Evolutionary conservation across 2,888 invertebrate species (phyloP).

Genomic region (Macropis europaea): DNA sequence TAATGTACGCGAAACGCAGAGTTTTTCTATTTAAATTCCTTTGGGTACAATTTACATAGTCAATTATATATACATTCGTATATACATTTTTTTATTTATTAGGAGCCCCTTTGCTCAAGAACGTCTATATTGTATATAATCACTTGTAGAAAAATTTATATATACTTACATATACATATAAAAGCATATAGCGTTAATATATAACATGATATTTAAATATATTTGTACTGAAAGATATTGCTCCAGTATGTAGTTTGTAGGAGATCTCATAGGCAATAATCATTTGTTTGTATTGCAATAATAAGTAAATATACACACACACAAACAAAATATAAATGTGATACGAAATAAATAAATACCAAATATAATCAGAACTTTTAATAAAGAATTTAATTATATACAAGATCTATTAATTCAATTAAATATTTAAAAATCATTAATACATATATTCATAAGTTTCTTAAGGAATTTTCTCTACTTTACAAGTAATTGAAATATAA

Average conservation of each 20-base stretch:
- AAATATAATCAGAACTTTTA: conserved; percentile 48
- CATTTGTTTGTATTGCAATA: conserved; percentile 59
- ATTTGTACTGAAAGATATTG: conserved; percentile 65
- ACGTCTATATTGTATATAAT: conserved; percentile 66
- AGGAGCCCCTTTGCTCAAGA: conserved; percentile 66
- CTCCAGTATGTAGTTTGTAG: conserved; percentile 55
- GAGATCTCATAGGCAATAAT: conserved; percentile 64
- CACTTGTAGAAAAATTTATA: conserved; percentile 61
- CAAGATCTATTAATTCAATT: conserved; percentile 6
- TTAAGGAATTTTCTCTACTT: not conserved
- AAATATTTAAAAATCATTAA: conserved; percentile 8
- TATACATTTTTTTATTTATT: conserved; percentile 55
- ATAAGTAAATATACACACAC: conserved; percentile 23
- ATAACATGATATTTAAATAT: conserved; percentile 65
- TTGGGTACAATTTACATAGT: conserved; percentile 68
- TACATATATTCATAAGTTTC: not conserved
- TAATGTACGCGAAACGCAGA: conserved; percentile 25
- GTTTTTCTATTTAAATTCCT: conserved; percentile 62
- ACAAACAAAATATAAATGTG: conserved; percentile 54
- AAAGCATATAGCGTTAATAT: conserved; percentile 65
- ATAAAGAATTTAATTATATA: conserved; percentile 27
- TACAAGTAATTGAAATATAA: no score
- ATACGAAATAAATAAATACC: conserved; percentile 57
- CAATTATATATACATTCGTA: conserved; percentile 55
- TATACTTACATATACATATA: conserved; percentile 46